Conservation (phyloP, 2,888 invertebrate genomes). For the Campoletis raptor region DNA sequence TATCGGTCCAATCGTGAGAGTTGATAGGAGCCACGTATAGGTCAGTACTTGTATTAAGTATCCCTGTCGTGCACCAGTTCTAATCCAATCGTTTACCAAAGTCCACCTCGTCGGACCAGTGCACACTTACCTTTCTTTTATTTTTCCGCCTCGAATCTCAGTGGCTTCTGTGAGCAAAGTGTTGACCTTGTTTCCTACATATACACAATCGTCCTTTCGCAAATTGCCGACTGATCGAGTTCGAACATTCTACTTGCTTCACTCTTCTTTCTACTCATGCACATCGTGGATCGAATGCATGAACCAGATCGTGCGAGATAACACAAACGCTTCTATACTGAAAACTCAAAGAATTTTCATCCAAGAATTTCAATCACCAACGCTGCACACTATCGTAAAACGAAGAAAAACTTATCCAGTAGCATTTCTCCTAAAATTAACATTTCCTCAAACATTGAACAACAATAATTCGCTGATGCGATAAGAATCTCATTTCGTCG, state of each 20-base stretch:
- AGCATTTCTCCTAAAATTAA: neutral
- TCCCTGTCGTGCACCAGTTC: constrained; percentile 65
- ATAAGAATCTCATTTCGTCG: neutral
- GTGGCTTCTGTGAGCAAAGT: constrained; percentile 30
- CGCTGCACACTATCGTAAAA: neutral
- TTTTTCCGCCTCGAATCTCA: constrained; percentile 34
- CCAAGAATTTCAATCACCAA: neutral
- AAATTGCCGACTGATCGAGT: constrained; percentile 58
- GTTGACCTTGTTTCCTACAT: constrained; percentile 34
- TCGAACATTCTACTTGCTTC: constrained; percentile 23
- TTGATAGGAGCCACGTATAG: constrained; percentile 55
- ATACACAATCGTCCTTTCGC: constrained; percentile 69
- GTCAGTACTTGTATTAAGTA: constrained; percentile 64
- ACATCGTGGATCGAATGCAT: constrained; percentile 25
- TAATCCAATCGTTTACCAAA: constrained; percentile 70
- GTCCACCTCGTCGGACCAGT: constrained; percentile 57
- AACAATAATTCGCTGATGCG: no score
- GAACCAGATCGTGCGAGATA: constrained; percentile 14
- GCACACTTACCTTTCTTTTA: constrained; percentile 61
- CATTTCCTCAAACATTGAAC: neutral
- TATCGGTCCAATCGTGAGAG: constrained; percentile 55
- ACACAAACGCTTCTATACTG: neutral
- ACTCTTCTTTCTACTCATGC: neutral
- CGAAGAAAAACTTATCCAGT: neutral
- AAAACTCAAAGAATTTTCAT: neutral